Conservation (phyloP, 1,140 invertebrate genomes). For the Drosophila sturtevanti region DNA sequence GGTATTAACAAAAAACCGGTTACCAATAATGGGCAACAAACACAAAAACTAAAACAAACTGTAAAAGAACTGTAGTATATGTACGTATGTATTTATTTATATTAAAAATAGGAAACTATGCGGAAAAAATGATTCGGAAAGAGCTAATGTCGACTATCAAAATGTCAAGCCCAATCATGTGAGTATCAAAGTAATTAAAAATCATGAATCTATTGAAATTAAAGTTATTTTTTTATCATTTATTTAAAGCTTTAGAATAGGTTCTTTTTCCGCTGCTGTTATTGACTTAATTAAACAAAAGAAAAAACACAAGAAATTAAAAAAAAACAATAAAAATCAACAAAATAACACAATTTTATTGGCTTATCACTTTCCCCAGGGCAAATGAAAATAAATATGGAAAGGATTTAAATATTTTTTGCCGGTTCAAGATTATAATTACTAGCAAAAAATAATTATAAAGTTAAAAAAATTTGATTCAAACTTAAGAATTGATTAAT, state of each 20-base stretch:
- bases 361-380: not conserved
- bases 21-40: not conserved
- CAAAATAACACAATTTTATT: not conserved
- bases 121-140: conserved; percentile 14
- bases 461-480: too few relatives aligned
- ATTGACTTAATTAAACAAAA: not conserved
- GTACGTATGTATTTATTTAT: too few relatives aligned
- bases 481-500: too few relatives aligned
- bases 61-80: not conserved
- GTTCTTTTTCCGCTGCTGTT: not conserved
- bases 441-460: too few relatives aligned
- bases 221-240: not conserved
- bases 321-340: not conserved
- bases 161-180: not conserved
- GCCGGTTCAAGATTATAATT: too few relatives aligned
- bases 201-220: not conserved
- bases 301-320: not conserved
- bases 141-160: not conserved
- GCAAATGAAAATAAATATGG: too few relatives aligned
- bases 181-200: conserved; percentile 2
- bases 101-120: conserved; percentile 31
- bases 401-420: too few relatives aligned
- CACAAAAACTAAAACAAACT: not conserved
- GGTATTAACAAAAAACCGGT: conserved; percentile 3
- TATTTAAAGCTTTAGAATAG: too few relatives aligned